Percentiles rank a stretch among this genome's conserved stretches.
Conservation (phyloP, 2,113 vertebrate genomes). For the Felis catus region F.catus_Fca126_mat1.0 CM031426.1:20170001-20170500, state of each 20-base stretch:
- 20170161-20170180: too few relatives aligned
- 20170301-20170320: not conserved
- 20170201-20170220: too few relatives aligned
- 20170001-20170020: too few relatives aligned
- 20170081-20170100: accelerated
- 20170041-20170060: too few relatives aligned
- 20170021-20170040: too few relatives aligned
- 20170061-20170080: too few relatives aligned
- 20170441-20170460: not conserved
- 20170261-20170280: not conserved
- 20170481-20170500: not conserved
- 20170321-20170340: not conserved
- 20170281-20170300: not conserved
- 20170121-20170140: too few relatives aligned
- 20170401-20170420: not conserved
- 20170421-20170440: not conserved
- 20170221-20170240: not conserved
- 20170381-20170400: not conserved
- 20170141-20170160: too few relatives aligned
- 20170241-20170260: not conserved
- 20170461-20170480: not conserved
- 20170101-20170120: too few relatives aligned
- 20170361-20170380: not conserved
- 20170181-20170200: too few relatives aligned
- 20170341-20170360: not conserved